Evolutionary conservation across 1,140 invertebrate species (phyloP), one percentile per base, ranked within the genome.

Genomic region (Tachypleus tridentatus): DNA sequence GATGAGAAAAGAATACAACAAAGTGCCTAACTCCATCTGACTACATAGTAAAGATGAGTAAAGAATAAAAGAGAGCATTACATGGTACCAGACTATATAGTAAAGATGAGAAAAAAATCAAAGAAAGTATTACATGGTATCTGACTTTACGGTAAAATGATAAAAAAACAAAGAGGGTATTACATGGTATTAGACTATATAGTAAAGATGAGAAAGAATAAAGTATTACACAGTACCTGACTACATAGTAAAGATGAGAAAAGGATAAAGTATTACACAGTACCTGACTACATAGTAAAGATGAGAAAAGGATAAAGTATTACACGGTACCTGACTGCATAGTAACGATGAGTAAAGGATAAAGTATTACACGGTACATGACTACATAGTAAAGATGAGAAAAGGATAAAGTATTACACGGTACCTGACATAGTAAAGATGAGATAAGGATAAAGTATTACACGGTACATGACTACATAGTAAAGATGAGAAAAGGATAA

Each of bases 1-100:
- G 29, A 29, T 29, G 29, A 29, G 29, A 29, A 29, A 29, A 29
- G 29, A 2, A 29, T 29, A 29, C 0, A 0, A 29, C 29, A 29
- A 29, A 29, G 29, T 29, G 2, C 2, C 29, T 29, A 0, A 29
- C 29, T 29, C 29, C 61, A 71, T 66, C 69, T 52, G 71, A 71
- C 64, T 72, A 69, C 71, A 72, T 72, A 5, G 71, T 72, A 52
- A 72, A 72, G 50, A 70, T 72, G 52, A 72, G 67, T 60, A 72
- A 72, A 49, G 71, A 60, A 7, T 63, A 67, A 29, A 67, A 72
- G 0, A 29, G 0, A 72, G 64, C 5, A 72, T 72, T 2, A 1
- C 29, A 29, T 2, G 0, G 0, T 29, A 29, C 2, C 29, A 1
- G 29, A 29, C 29, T 29, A 29, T 2, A 29, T 29, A 1, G 29